These are phyloP conservation scores for Arctopsyche grandis DNA, from an alignment of 1,140 invertebrate genomes.

Conservation along the genomic window DNA sequence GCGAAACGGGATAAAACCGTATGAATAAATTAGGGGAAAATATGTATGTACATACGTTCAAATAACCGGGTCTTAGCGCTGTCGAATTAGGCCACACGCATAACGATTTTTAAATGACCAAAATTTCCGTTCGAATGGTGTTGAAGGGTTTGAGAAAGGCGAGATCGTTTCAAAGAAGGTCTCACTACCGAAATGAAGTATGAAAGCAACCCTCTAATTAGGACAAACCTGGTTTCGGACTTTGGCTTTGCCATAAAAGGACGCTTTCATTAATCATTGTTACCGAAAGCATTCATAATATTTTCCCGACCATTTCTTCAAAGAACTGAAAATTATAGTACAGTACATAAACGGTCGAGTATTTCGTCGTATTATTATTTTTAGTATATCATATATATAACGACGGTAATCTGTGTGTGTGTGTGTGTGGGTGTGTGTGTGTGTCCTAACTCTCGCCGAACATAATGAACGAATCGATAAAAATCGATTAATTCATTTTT, in stretches of 20 bases:
- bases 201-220: constrained; percentile 16
- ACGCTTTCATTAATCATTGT: constrained; percentile 14
- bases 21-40: constrained; percentile 5
- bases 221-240: not conserved
- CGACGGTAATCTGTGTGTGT: too few relatives aligned
- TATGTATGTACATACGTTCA: not conserved
- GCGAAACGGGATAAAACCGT: constrained; percentile 12
- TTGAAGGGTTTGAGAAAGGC: not conserved
- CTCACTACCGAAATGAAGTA: not conserved
- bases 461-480: too few relatives aligned
- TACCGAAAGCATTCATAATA: not conserved
- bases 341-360: too few relatives aligned
- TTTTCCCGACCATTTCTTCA: not conserved
- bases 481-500: too few relatives aligned
- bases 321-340: too few relatives aligned
- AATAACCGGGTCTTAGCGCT: not conserved
- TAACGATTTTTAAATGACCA: too few relatives aligned
- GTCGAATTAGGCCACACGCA: too few relatives aligned
- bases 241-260: not conserved
- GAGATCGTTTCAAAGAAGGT: not conserved
- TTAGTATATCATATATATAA: too few relatives aligned
- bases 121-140: too few relatives aligned
- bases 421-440: too few relatives aligned
- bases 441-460: too few relatives aligned
- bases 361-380: too few relatives aligned